Evolutionary conservation across 2,888 invertebrate genomes (phyloP), one percentile per base, ranked within the genome.

Genomic region (Tiphia femorata): DNA sequence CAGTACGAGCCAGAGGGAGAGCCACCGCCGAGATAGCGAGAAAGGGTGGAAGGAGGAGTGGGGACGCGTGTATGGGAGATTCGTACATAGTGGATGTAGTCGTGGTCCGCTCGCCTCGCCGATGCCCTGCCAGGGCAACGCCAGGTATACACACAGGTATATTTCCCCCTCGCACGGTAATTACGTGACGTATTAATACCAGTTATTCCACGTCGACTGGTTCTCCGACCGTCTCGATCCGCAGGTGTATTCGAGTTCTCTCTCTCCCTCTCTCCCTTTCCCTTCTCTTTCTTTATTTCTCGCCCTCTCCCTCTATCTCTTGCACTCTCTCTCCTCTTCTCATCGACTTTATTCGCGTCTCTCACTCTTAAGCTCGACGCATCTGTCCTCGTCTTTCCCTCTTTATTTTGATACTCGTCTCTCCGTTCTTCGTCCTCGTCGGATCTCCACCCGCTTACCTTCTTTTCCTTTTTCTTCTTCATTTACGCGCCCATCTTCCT

Each of bases 151-250:
- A 64, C 66, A 70, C 76, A 69, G 57, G 61, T 70, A 61, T 66
- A 70, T 64, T 55, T 53, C 48, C 47, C 57, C 58, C 70, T 66
- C 70, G 67, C 73, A 73, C 72, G 75, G 77, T 77, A 79, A 79
- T 79, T 80, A 79, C 77, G 77, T 76, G 78, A 79, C 75, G 79
- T 79, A 80, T 79, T 79, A 80, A 79, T 80, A 79, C 77, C 79
- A 78, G 79, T 79, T 79, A 80, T 79, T 80, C 76, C 70, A 67
- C 76, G 74, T 72, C 71, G 75, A 75, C 78, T 77, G 76, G 75
- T 76, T 76, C 71, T 76, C 62, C 64, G 62, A 51, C 57, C 68
- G 67, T 67, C 73, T 67, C 76, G 73, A 77, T 75, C 68, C 69
- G 73, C 78, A 78, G 78, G 78, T 78, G 78, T 70, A 77, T 78